phyloP scores from a whole-genome alignment of 2,888 invertebrate genomes.

The Parnassius apollo region DNA sequence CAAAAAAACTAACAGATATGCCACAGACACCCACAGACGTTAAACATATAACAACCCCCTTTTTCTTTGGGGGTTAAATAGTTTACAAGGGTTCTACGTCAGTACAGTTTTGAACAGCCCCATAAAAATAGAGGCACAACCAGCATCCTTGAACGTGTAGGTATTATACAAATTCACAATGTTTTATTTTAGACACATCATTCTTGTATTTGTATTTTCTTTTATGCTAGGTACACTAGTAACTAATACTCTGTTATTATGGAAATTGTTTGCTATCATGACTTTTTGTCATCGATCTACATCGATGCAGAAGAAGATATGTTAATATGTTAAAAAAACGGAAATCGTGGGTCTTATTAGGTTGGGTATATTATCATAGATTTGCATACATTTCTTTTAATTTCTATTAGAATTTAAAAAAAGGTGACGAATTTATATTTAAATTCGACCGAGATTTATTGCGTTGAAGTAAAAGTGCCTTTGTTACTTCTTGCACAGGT shows the following conservation, averaged over 20 bases:
- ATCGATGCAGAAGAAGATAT: slow-evolving; percentile 4
- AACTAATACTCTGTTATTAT: not conserved
- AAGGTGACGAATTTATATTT: slow-evolving; percentile 7
- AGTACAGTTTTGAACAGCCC: no score
- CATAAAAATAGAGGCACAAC: no score
- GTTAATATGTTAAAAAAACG: slow-evolving; percentile 13
- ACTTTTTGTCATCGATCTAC: slow-evolving; percentile 4
- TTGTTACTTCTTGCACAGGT: not conserved
- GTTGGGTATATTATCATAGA: slow-evolving; percentile 15
- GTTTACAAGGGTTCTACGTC: no score
- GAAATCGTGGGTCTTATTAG: slow-evolving; percentile 5
- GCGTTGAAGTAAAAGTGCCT: not conserved
- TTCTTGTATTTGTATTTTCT: not conserved
- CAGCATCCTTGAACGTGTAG: no score
- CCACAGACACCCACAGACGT: no score
- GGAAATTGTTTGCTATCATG: not conserved
- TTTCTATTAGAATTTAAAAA: slow-evolving; percentile 10
- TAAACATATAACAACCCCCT: no score
- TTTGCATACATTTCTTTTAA: slow-evolving; percentile 15
- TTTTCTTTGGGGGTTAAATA: no score
- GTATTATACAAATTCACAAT: no score
- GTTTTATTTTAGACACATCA: no score
- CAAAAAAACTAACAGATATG: no score
- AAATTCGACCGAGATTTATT: slow-evolving; percentile 2
- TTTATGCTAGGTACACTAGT: not conserved